A percentile compares a stretch with the other conserved stretches of the same genome.
phyloP scores from a whole-genome alignment of 92 coral and sea anemone species.

The Zoanthus gigantus region DNA sequence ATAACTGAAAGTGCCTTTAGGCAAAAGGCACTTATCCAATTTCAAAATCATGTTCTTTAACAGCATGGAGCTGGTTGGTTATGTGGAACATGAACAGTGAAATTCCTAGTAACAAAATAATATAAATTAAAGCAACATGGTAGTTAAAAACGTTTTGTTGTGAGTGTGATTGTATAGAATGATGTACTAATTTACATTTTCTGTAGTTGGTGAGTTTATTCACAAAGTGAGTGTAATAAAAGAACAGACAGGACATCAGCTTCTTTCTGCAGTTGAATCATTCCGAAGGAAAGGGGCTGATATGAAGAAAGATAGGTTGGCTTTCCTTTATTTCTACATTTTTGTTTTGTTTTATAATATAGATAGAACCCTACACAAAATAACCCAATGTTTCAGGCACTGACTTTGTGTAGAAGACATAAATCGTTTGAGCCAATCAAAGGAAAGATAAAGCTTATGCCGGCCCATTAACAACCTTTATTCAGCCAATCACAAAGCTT shows the following conservation, averaged over 20 bases:
- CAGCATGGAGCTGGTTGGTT: slow-evolving; percentile 26
- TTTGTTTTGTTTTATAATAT: too few species aligned
- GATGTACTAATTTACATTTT: not conserved
- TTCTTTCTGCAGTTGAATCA: slow-evolving; percentile 87
- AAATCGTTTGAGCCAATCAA: too few species aligned
- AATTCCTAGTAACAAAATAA: too few species aligned
- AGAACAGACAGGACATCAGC: slow-evolving; percentile 89
- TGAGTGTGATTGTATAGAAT: not conserved
- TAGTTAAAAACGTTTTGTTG: too few species aligned
- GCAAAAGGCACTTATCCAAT: not conserved
- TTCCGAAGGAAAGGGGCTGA: slow-evolving; percentile 88
- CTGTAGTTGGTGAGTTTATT: slow-evolving; percentile 90
- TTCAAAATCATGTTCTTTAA: not conserved
- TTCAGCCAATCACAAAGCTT: too few species aligned
- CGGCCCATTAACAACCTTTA: too few species aligned
- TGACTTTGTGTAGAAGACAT: too few species aligned
- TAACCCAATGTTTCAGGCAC: too few species aligned
- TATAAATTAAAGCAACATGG: too few species aligned
- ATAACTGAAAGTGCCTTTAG: not conserved
- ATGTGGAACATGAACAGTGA: too few species aligned
- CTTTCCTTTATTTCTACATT: not conserved
- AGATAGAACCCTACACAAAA: too few species aligned
- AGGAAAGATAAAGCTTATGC: too few species aligned
- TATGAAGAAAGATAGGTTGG: slow-evolving; percentile 93
- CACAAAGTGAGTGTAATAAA: slow-evolving; percentile 83